Evolutionary conservation across 1,140 invertebrate genomes (phyloP).

Genomic region (Cydia strobilella): DNA sequence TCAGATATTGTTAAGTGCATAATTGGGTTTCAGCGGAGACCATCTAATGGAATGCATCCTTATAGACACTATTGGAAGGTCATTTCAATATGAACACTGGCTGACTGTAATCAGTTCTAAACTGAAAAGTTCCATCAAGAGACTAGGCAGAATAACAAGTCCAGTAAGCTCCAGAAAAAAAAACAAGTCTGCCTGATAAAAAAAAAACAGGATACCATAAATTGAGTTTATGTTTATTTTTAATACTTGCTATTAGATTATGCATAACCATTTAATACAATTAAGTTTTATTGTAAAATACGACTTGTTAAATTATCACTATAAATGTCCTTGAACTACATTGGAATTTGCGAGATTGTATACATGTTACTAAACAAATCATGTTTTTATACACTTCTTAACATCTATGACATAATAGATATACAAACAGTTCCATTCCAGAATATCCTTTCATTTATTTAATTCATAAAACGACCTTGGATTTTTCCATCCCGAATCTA

Average conservation of each 20-base stretch:
- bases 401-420: constrained; percentile 14
- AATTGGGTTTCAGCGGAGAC: neutral
- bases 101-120: neutral
- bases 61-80: constrained; percentile 27
- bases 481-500: neutral
- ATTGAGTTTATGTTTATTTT: neutral
- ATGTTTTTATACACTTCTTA: neutral
- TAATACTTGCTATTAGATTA: neutral
- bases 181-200: neutral
- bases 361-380: neutral
- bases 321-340: neutral
- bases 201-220: neutral
- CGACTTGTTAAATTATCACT: too few species aligned
- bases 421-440: neutral
- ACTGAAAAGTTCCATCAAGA: constrained; percentile 14
- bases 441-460: neutral
- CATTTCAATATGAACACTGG: constrained; percentile 24
- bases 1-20: constrained; percentile 16
- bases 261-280: neutral
- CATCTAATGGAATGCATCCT: constrained; percentile 29
- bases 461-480: neutral
- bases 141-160: neutral
- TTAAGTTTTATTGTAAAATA: too few species aligned
- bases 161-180: neutral
- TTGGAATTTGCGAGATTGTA: constrained; percentile 3